Evolutionary conservation across 2,888 invertebrate genomes (phyloP), one percentile per base, ranked within the genome.

Genomic region (Habrosyne pyritoides): DNA sequence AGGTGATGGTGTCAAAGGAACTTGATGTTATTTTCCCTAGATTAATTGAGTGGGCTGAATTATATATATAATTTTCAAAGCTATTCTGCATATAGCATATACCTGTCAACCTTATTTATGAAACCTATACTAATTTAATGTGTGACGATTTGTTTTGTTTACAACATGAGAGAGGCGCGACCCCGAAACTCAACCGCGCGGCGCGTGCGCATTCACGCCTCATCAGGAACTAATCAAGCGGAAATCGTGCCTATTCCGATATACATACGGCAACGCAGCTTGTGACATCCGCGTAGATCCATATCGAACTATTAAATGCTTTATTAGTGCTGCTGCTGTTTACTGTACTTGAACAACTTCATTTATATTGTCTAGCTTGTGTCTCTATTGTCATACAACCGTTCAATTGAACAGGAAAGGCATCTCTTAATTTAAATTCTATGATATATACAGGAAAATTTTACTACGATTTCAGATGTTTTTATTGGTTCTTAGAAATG

Each of bases 121-220:
- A n/a, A n/a, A 28, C 7, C 28, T 3, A 10, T 12, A 30, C 12
- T 12, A 24, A 24, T 3, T 24, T n/a, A 42, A 42, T 12, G 42
- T 42, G 42, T 18, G 18, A 42, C 14, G 18, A 42, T 63, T 67
- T 62, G 69, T 70, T 71, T 72, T 72, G 67, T 71, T 69, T 66
- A 69, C 62, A 53, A 42, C 14, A 42, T n/a, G 42, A 42, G 61
- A 63, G 65, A 59, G 61, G 61, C 63, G 60, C 67, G 79, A 75
- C 83, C 83, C 73, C 76, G 75, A 83, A 83, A 79, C 50, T 67
- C 83, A 72, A 62, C 64, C 72, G 79, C 69, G 79, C 82, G 81
- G 71, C 70, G 73, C 75, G 68, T 52, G 63, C 66, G 54, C 62
- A 52, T 30, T n/a, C 61, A 78, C 75, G 82, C 76, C 75, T 72